A percentile compares a stretch with the other conserved stretches of the same genome.
These are phyloP conservation scores for Coendou prehensilis DNA, from an alignment of 2,797 vertebrate species.

Conservation along the genomic window DNA sequence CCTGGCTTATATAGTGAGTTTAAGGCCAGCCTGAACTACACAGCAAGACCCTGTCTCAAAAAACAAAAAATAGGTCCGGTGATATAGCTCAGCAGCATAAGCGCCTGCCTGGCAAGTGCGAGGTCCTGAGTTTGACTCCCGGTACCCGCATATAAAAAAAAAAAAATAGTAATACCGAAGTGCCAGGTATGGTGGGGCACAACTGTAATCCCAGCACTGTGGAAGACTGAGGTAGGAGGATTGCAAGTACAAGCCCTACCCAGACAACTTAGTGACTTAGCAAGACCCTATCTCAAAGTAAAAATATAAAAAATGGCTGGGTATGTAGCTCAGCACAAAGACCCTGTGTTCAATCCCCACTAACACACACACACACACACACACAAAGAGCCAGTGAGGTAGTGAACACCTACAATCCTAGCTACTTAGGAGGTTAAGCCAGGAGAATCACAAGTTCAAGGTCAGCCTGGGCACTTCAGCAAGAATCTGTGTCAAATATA, in stretches of 20 bases:
- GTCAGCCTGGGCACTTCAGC: not conserved
- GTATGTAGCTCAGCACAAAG: not conserved
- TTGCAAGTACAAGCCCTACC: not conserved
- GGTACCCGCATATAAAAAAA: no score
- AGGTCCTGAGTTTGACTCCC: no score
- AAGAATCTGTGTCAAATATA: not conserved
- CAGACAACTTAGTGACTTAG: not conserved
- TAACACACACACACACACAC: not conserved
- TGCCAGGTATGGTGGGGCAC: not conserved
- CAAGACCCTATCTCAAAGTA: not conserved
- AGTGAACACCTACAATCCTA: not conserved
- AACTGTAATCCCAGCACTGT: not conserved
- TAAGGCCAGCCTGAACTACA: not conserved
- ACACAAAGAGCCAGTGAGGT: not conserved
- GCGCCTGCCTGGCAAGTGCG: no score
- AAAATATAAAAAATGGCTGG: not conserved
- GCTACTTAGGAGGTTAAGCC: not conserved
- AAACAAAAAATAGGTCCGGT: not conserved
- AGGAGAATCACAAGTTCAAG: not conserved
- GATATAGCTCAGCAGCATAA: no score
- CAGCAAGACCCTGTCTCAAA: not conserved
- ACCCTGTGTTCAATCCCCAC: not conserved
- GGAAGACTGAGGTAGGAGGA: not conserved
- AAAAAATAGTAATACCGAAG: not conserved
- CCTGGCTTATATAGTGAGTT: not conserved